Evolutionary conservation across 2,797 vertebrate genomes (phyloP).

Genomic region (Chrysocyon brachyurus): DNA sequence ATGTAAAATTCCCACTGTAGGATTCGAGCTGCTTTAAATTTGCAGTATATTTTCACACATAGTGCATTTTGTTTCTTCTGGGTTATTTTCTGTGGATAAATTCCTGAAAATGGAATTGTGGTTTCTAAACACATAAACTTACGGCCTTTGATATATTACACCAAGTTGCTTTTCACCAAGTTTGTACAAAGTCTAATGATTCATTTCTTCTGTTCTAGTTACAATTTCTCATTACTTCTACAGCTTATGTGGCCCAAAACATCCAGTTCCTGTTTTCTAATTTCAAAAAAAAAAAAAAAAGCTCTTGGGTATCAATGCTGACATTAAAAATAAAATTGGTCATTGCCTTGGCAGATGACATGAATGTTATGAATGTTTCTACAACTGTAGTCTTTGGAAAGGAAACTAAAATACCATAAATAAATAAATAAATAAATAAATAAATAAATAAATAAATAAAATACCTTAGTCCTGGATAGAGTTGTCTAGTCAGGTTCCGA

Average conservation of each 20-base stretch:
- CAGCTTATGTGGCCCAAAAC: neutral
- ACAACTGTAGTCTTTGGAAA: neutral
- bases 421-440: no score
- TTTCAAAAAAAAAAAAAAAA: slow-evolving; percentile 39
- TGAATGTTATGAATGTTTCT: neutral
- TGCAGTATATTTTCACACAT: neutral
- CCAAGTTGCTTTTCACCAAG: neutral
- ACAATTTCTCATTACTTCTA: slow-evolving; percentile 13
- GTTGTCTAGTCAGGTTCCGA: neutral
- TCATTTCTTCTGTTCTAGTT: neutral
- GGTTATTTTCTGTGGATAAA: slow-evolving; percentile 32
- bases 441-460: neutral
- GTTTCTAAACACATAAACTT: neutral
- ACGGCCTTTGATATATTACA: neutral
- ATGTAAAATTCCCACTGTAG: neutral
- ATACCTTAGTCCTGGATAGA: neutral
- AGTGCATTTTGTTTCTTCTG: slow-evolving; percentile 15
- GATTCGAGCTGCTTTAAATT: neutral
- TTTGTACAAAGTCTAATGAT: slow-evolving; percentile 13
- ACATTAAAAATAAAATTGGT: neutral
- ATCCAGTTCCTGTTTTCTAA: neutral
- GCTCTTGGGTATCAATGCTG: neutral
- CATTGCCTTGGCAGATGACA: neutral
- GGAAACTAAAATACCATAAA: neutral
- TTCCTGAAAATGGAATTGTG: neutral